Evolutionary conservation across 2,888 invertebrate genomes (phyloP).

Genomic region (Villa cingulata): DNA sequence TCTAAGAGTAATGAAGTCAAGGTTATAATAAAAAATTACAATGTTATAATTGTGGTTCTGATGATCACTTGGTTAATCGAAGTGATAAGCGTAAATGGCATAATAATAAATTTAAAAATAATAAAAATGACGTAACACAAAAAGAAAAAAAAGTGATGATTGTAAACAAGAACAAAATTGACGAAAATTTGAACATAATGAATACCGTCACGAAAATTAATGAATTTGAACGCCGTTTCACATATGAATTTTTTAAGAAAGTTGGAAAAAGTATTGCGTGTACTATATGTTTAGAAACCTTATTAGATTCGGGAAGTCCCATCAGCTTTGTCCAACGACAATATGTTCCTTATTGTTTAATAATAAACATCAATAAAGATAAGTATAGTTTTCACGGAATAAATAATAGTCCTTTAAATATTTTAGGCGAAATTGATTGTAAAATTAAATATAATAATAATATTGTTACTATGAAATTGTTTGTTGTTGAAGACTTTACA

Average conservation of each 20-base stretch:
- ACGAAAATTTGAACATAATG: neutral
- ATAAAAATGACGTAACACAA: too few relatives aligned
- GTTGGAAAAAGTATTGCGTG: neutral
- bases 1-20: neutral
- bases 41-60: neutral
- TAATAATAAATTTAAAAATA: too few relatives aligned
- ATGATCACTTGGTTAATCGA: neutral
- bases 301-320: slow-evolving; percentile 11
- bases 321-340: slow-evolving; percentile 9
- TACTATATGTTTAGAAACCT: neutral
- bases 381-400: slow-evolving; percentile 10
- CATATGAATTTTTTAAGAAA: neutral
- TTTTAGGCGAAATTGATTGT: slow-evolving; percentile 7
- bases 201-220: neutral
- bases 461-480: neutral
- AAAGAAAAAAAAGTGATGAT: too few relatives aligned
- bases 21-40: neutral
- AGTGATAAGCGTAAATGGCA: neutral
- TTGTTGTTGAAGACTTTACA: too few relatives aligned
- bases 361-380: slow-evolving; percentile 3
- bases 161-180: too few relatives aligned
- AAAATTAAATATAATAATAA: slow-evolving; percentile 7
- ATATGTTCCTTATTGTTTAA: slow-evolving; percentile 6
- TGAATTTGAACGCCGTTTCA: neutral
- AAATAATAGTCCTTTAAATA: slow-evolving; percentile 7